Conservation (phyloP, 2,888 invertebrate species). For the Archips crataeganus region DNA sequence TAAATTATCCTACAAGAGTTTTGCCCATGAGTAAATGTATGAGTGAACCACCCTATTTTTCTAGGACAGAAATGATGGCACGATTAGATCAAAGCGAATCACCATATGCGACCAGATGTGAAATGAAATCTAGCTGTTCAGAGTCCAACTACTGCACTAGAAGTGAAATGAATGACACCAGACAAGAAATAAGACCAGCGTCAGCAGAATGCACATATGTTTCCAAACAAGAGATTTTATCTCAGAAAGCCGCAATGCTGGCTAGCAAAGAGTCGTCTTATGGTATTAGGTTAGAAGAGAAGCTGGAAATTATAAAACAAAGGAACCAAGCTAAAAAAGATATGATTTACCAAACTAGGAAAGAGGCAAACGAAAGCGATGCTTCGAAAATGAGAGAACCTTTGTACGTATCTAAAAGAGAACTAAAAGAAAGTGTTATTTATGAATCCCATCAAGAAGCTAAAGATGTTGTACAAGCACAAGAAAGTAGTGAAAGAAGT, state of each 20-base stretch:
- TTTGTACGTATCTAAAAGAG: conserved; percentile 81
- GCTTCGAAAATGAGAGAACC: conserved; percentile 78
- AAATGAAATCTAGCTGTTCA: conserved; percentile 79
- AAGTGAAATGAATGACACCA: conserved; percentile 66
- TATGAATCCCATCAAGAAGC: conserved; percentile 82
- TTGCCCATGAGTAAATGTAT: conserved; percentile 80
- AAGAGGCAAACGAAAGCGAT: conserved; percentile 80
- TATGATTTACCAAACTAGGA: conserved; percentile 81
- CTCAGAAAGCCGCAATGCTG: conserved; percentile 79
- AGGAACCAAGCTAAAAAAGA: conserved; percentile 84
- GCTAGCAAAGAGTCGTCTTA: conserved; percentile 78
- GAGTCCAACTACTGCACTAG: conserved; percentile 68
- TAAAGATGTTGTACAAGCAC: conserved; percentile 64
- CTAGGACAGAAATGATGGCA: conserved; percentile 78
- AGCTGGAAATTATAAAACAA: conserved; percentile 82
- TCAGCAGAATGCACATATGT: conserved; percentile 83
- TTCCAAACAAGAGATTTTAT: conserved; percentile 80
- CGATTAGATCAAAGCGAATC: conserved; percentile 73
- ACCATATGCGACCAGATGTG: conserved; percentile 71
- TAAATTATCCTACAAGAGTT: conserved; percentile 69
- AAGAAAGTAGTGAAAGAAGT: conserved; percentile 69
- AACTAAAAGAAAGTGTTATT: conserved; percentile 81
- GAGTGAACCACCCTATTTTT: conserved; percentile 81
- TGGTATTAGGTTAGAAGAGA: conserved; percentile 74
- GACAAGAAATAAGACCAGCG: conserved; percentile 70